Evolutionary conservation across 2,888 invertebrate species (phyloP), one percentile per base, ranked within the genome.

Genomic region (Drepana falcataria): DNA sequence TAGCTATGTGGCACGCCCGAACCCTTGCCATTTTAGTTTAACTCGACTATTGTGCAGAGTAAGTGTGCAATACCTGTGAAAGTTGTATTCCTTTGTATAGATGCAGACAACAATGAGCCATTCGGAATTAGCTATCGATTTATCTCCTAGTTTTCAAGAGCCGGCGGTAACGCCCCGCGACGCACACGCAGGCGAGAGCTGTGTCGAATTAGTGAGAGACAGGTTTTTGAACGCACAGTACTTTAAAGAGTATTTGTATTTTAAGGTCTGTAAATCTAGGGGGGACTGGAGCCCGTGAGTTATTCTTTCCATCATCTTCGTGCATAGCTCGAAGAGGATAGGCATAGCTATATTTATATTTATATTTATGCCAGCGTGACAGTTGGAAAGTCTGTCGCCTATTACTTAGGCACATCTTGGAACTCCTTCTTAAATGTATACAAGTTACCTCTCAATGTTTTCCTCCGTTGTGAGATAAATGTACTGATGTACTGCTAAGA

Each of bases 121-220:
- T 88, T 89, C 81, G 76, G 81, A 88, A 89, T 89, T 88, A 89
- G 85, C 86, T 76, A 82, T 87, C 84, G 85, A 87, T 86, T 85
- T 87, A 88, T 87, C 86, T 83, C 75, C 75, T 75, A 81, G 79
- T 83, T 83, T 86, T 80, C 83, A 79, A 77, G 81, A 73, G 63
- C 66, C 69, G 61, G 59, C 65, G 69, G 65, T 68, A 73, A 69
- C 79, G 79, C 81, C 79, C 72, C 64, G 64, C 64, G 65, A 54
- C 59, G 64, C 60, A 48, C 51, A 64, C 58, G 53, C 56, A 65
- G 60, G 66, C 61, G 55, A 71, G 66, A 64, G 72, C 65, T 65
- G 67, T 65, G 66, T 65, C 61, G 60, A 64, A 71, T 69, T 44
- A 44, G 3, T 9, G 9, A 44, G 9, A 2, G 44, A 44, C 9